Base-by-base conservation (phyloP, 1,140 invertebrate genomes). In the Zaprionus lachaisei region DNA sequence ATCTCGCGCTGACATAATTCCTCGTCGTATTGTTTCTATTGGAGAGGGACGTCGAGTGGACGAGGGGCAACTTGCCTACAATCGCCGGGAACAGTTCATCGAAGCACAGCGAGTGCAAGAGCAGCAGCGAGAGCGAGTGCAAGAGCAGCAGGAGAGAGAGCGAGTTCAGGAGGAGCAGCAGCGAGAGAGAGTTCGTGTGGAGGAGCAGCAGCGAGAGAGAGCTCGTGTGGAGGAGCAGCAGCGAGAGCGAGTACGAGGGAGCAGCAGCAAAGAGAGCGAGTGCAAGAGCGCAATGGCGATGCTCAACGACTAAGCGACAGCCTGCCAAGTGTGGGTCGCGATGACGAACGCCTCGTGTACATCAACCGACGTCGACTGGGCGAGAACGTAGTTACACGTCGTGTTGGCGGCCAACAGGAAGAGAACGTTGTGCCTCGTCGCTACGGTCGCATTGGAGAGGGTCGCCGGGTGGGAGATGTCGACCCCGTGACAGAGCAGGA, bases 311-410 rank as follows among this genome's bases (percentile, higher is more conserved):
- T 47, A 2, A 51, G 47, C 20, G 47, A 51, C 12, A 51, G 7
- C 20, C 47, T 51, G 17, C 47, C 47, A 20, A 51, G 17, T 51
- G 20, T 51, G 20, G 12, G 17, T 11, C 81, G 81, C 17, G 60
- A 80, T n/a, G 73, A 83, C 44, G 81, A 84, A 20, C 81, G 81
- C 4, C 54, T 83, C 24, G 67, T 83, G 17, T 67, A 77, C 58
- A 64, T 80, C 7, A 84, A 74, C 31, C 55, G 73, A 9, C 65
- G 55, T 6, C 65, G 38, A 4, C 14, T 58, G 3, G 55, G 20
- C 5, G 66, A 79, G 1, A 38, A 34, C 11, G 20, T 37, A 26
- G 2, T 17, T 31, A 38, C 65, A 4, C 65, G 55, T 22, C 65
- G 65, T 15, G 28, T 80, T 5, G 31, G 31, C 9, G 31, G 9